These are phyloP conservation scores for Trichonephila inaurata DNA, from an alignment of 1,140 invertebrate species.

Conservation along the genomic window DNA sequence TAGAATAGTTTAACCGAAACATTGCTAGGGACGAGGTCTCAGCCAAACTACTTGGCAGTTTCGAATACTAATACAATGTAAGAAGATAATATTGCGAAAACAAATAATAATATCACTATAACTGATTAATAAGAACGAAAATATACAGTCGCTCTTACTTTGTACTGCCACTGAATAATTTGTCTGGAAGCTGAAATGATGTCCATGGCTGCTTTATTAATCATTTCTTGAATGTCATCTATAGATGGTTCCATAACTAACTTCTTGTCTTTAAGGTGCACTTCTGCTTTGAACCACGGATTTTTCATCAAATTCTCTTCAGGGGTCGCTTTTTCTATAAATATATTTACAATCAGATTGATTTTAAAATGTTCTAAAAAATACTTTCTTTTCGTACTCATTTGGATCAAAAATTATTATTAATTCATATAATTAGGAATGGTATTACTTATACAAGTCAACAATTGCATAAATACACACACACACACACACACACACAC, in stretches of 20 bases:
- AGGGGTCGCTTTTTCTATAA: slow-evolving; percentile 28
- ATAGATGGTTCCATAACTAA: slow-evolving; percentile 85
- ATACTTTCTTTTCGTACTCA: background rate
- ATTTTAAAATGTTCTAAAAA: background rate
- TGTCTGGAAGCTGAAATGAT: slow-evolving; percentile 94
- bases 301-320: slow-evolving; percentile 6
- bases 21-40: too few species aligned
- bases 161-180: slow-evolving; percentile 89
- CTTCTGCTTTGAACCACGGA: slow-evolving; percentile 60
- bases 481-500: too few species aligned
- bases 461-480: too few species aligned
- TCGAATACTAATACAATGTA: too few species aligned
- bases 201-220: slow-evolving; percentile 90
- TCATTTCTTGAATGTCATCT: slow-evolving; percentile 94
- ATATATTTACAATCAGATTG: background rate
- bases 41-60: too few species aligned
- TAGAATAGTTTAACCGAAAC: too few species aligned
- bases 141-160: background rate
- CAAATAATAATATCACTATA: too few species aligned
- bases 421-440: too few species aligned
- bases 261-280: slow-evolving; percentile 17
- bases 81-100: too few species aligned
- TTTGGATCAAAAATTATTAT: too few species aligned
- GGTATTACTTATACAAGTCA: too few species aligned
- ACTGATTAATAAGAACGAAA: too few species aligned